Conservation (phyloP, 2,888 invertebrate genomes). For the Pomacea canaliculata region DNA sequence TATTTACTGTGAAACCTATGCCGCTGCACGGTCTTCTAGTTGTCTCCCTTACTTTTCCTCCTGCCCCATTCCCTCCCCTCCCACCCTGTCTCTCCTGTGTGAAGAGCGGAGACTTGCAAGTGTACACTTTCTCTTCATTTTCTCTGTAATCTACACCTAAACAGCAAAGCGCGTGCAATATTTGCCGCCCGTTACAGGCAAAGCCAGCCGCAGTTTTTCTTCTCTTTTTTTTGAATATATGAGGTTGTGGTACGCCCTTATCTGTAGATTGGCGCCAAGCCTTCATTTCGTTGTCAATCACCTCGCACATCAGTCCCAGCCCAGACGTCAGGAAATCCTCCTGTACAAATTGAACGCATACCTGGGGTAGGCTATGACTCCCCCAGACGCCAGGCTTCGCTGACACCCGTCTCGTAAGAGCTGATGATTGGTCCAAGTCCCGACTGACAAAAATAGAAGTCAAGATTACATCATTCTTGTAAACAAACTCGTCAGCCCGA, state of each 20-base stretch:
- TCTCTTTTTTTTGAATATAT: constrained; percentile 2
- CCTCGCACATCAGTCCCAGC: constrained; percentile 1
- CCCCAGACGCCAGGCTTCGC: too few species aligned
- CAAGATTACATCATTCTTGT: too few species aligned
- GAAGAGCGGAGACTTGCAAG: too few species aligned
- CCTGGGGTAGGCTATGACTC: too few species aligned
- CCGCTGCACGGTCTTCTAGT: background rate
- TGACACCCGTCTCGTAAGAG: too few species aligned
- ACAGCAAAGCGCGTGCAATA: constrained; percentile 13
- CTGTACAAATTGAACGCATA: too few species aligned
- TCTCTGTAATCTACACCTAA: constrained; percentile 19
- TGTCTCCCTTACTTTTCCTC: background rate
- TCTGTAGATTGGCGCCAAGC: constrained; percentile 24
- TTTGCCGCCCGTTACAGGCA: constrained; percentile 10
- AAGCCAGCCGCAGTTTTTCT: too few species aligned
- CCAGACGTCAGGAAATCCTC: too few species aligned
- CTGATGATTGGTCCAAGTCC: too few species aligned
- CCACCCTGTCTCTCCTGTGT: too few species aligned
- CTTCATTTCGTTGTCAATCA: constrained; percentile 27
- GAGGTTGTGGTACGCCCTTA: constrained; percentile 14
- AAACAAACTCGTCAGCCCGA: too few species aligned
- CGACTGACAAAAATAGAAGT: too few species aligned
- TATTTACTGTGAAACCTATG: constrained; percentile 30
- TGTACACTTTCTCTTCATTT: constrained; percentile 7
- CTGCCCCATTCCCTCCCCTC: background rate